Percentiles rank a stretch among this genome's conserved stretches.
Evolutionary conservation across 2,797 vertebrate species (phyloP).

Genomic region (Chiroxiphia lanceolata): DNA sequence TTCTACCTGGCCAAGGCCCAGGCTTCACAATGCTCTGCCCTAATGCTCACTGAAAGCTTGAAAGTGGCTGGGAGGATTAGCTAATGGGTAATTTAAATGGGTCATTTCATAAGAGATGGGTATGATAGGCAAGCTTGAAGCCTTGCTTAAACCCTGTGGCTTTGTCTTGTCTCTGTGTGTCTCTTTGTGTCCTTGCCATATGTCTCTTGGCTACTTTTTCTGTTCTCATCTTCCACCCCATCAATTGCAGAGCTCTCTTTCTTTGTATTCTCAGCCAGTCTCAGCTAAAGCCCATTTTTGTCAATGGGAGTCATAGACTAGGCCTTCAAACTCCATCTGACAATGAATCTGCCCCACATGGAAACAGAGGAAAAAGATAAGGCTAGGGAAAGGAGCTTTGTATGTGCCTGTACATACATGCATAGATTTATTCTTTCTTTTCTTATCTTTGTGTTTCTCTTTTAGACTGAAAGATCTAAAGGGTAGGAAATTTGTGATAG

Average conservation of each 20-base stretch:
- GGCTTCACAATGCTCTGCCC: background rate
- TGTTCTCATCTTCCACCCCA: slow-evolving; percentile 39
- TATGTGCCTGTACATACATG: slow-evolving; percentile 7
- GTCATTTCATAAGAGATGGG: slow-evolving; percentile 38
- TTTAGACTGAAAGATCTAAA: slow-evolving; percentile 24
- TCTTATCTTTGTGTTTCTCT: slow-evolving; percentile 25
- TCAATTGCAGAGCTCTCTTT: slow-evolving; percentile 12
- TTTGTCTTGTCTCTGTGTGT: slow-evolving; percentile 37
- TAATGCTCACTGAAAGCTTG: slow-evolving; percentile 11
- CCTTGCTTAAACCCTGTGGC: slow-evolving; percentile 21
- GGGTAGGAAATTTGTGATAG: background rate
- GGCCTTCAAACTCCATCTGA: slow-evolving; percentile 13
- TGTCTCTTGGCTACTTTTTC: slow-evolving; percentile 37
- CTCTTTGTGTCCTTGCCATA: slow-evolving; percentile 43
- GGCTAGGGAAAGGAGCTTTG: slow-evolving; percentile 14
- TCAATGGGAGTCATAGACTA: slow-evolving; percentile 5
- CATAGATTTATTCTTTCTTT: slow-evolving; percentile 5
- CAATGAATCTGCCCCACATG: background rate
- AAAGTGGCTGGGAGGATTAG: slow-evolving; percentile 46
- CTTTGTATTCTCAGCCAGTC: slow-evolving; percentile 11
- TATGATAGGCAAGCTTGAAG: slow-evolving; percentile 36
- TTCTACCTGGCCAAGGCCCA: slow-evolving; percentile 21
- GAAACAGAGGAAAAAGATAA: slow-evolving; percentile 34
- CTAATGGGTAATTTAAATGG: slow-evolving; percentile 65
- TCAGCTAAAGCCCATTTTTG: slow-evolving; percentile 42